Percentiles rank a stretch among this genome's conserved stretches.
These are phyloP conservation scores for Lucilia cuprina DNA, from an alignment of 1,140 invertebrate species.

Conservation along the genomic window DNA sequence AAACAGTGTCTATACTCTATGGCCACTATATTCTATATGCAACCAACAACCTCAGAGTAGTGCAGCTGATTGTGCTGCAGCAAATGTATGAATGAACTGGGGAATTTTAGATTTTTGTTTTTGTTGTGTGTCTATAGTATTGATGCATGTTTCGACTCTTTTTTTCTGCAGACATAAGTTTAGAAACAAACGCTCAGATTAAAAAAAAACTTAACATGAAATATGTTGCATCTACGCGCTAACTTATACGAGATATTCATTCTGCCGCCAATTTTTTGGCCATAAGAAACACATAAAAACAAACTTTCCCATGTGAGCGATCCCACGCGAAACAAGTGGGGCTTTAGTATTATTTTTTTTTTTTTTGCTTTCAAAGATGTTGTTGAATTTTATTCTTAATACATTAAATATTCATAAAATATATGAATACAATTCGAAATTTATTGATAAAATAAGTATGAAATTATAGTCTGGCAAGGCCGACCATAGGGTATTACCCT, in stretches of 20 bases:
- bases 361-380: too few species aligned
- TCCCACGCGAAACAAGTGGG: constrained; percentile 16
- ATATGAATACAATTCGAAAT: background rate
- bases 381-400: background rate
- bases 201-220: background rate
- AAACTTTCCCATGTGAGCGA: constrained; percentile 12
- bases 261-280: background rate
- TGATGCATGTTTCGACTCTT: too few species aligned
- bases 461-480: too few species aligned
- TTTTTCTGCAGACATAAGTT: too few species aligned
- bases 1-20: background rate
- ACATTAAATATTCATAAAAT: background rate
- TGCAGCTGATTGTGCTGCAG: too few species aligned
- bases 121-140: too few species aligned
- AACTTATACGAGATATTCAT: background rate
- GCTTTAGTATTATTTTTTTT: background rate
- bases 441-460: background rate
- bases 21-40: background rate
- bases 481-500: too few species aligned
- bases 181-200: background rate
- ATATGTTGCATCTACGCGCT: background rate
- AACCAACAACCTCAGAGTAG: too few species aligned
- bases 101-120: too few species aligned
- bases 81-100: too few species aligned
- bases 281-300: background rate